A percentile compares a stretch with the other conserved stretches of the same genome.
Evolutionary conservation across 2,888 invertebrate genomes (phyloP).

Genomic region (Cheiracanthium punctorium): DNA sequence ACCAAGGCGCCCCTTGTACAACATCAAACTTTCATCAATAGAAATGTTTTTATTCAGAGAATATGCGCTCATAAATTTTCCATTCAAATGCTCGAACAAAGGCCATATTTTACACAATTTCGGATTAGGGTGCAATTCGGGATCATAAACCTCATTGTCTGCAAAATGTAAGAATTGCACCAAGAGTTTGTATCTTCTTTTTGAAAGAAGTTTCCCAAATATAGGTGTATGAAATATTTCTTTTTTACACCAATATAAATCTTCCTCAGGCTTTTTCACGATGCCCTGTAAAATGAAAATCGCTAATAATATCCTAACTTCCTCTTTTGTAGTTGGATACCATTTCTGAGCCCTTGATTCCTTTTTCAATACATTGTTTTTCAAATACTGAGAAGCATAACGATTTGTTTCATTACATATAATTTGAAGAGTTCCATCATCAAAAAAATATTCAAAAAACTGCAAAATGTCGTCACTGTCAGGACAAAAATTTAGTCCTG

Average conservation of each 20-base stretch:
- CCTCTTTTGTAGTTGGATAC: too few relatives aligned
- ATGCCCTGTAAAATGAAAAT: background rate
- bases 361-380: too few relatives aligned
- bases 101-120: constrained; percentile 1
- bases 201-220: background rate
- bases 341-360: too few relatives aligned
- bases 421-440: too few relatives aligned
- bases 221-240: background rate
- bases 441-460: too few relatives aligned
- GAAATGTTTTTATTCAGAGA: background rate
- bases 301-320: too few relatives aligned
- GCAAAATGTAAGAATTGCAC: background rate
- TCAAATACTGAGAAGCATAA: too few relatives aligned
- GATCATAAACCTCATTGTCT: background rate
- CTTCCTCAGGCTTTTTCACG: background rate
- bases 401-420: too few relatives aligned
- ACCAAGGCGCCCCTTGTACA: background rate
- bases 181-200: background rate
- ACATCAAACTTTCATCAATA: background rate
- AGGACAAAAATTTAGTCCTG: too few relatives aligned
- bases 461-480: too few relatives aligned
- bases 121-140: background rate
- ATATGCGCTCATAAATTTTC: too few relatives aligned
- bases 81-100: too few relatives aligned
- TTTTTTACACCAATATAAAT: background rate